Evolutionary conservation across 2,888 invertebrate genomes (phyloP).

Genomic region (Diarsia dahlii): DNA sequence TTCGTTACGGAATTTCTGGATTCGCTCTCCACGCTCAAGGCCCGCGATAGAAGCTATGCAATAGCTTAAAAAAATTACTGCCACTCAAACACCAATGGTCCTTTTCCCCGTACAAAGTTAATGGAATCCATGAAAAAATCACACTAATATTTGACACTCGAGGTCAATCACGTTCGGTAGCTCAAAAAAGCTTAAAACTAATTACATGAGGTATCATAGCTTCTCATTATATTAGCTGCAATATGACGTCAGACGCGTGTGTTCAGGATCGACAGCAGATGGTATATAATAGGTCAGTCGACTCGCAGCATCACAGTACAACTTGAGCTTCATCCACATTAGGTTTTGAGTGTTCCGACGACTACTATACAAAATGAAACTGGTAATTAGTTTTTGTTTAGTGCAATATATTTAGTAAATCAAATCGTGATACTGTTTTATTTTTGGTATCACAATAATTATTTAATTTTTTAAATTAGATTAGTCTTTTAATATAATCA

Average conservation of each 20-base stretch:
- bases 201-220: conserved; percentile 81
- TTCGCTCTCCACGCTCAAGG: too few species aligned
- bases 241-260: conserved; percentile 83
- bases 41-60: too few species aligned
- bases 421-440: background rate
- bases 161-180: conserved; percentile 80
- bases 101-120: conserved; percentile 71
- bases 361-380: conserved; percentile 81
- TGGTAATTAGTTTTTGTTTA: conserved; percentile 78
- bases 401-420: conserved; percentile 1
- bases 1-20: too few species aligned
- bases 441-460: fast-evolving
- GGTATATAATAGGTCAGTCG: conserved; percentile 85
- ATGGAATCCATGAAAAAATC: conserved; percentile 79
- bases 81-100: conserved; percentile 47
- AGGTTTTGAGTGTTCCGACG: conserved; percentile 54
- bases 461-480: background rate
- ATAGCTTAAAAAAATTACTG: too few species aligned
- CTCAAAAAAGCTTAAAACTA: conserved; percentile 75
- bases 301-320: conserved; percentile 76
- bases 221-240: conserved; percentile 75
- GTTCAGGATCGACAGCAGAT: conserved; percentile 80
- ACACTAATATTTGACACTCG: conserved; percentile 77
- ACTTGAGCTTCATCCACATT: conserved; percentile 72
- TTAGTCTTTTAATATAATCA: too few species aligned